Evolutionary conservation across 2,888 invertebrate species (phyloP).

Genomic region (Pyrgus malvae): DNA sequence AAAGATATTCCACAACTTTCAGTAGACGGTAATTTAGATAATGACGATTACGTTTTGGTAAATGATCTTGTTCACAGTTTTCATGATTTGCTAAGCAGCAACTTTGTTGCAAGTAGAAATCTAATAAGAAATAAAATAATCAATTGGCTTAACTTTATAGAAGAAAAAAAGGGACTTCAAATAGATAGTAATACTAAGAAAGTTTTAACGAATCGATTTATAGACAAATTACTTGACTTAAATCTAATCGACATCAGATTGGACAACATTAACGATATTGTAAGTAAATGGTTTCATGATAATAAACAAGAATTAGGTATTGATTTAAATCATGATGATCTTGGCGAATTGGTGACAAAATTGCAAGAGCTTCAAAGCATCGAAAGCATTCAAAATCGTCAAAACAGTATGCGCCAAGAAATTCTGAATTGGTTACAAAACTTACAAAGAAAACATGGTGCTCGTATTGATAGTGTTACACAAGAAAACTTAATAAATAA

Average conservation of each 20-base stretch:
- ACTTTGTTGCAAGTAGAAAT: background rate
- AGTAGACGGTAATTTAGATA: conserved; percentile 25
- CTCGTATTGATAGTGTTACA: conserved; percentile 1
- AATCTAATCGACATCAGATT: background rate
- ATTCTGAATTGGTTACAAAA: conserved; percentile 8
- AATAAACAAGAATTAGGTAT: background rate
- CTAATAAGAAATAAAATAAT: conserved; percentile 10
- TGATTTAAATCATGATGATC: background rate
- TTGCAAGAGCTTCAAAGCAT: conserved; percentile 2
- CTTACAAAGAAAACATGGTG: background rate
- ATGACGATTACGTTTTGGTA: conserved; percentile 15
- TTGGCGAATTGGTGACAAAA: background rate
- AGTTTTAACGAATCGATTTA: background rate
- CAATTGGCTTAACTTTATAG: conserved; percentile 8
- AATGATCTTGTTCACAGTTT: conserved; percentile 11
- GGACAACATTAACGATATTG: background rate
- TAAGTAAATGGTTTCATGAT: conserved; percentile 12
- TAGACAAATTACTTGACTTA: background rate
- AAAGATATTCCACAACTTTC: conserved; percentile 25
- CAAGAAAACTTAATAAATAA: conserved; percentile 20
- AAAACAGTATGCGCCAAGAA: conserved; percentile 17
- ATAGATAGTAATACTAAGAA: conserved; percentile 4
- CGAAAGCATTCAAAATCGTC: background rate
- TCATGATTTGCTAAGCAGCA: background rate
- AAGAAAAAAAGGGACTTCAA: conserved; percentile 5